These are phyloP conservation scores for Pelosia muscerda DNA, from an alignment of 2,888 invertebrate species.

Conservation along the genomic window DNA sequence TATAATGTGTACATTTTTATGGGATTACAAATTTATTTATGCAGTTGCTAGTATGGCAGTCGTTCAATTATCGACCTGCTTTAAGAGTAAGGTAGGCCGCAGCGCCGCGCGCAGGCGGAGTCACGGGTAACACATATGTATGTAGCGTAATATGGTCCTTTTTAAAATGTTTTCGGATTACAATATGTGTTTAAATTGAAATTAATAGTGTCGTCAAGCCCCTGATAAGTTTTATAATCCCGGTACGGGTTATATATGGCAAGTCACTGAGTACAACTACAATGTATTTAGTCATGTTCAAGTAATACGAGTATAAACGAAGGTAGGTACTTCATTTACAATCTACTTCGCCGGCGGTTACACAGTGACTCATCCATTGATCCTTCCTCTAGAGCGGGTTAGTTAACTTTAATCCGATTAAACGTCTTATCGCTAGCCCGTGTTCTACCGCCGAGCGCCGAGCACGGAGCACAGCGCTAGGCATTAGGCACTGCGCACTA, in stretches of 20 bases:
- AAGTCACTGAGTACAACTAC: not conserved
- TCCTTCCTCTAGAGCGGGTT: slow-evolving; percentile 8
- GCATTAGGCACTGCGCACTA: not conserved
- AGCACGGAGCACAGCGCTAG: not conserved
- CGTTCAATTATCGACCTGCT: too few relatives aligned
- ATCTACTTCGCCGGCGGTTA: slow-evolving; percentile 3
- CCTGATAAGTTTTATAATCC: too few relatives aligned
- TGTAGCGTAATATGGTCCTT: too few relatives aligned
- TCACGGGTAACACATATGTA: not conserved
- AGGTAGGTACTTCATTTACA: slow-evolving; percentile 6
- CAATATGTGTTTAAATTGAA: not conserved
- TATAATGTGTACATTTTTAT: too few relatives aligned
- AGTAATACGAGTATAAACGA: not conserved
- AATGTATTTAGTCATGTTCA: not conserved
- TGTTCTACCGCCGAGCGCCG: slow-evolving; percentile 2
- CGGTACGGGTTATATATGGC: not conserved
- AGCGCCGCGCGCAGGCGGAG: not conserved
- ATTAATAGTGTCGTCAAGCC: not conserved
- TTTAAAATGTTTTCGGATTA: not conserved
- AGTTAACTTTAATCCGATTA: slow-evolving; percentile 17
- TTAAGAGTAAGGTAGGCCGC: too few relatives aligned
- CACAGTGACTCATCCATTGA: slow-evolving; percentile 9
- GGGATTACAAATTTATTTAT: too few relatives aligned
- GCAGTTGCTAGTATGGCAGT: too few relatives aligned
- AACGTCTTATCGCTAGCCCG: slow-evolving; percentile 11